Percentiles rank a stretch among this genome's conserved stretches.
Conservation (phyloP, 2,113 vertebrate genomes). For the Lepus europaeus region DNA sequence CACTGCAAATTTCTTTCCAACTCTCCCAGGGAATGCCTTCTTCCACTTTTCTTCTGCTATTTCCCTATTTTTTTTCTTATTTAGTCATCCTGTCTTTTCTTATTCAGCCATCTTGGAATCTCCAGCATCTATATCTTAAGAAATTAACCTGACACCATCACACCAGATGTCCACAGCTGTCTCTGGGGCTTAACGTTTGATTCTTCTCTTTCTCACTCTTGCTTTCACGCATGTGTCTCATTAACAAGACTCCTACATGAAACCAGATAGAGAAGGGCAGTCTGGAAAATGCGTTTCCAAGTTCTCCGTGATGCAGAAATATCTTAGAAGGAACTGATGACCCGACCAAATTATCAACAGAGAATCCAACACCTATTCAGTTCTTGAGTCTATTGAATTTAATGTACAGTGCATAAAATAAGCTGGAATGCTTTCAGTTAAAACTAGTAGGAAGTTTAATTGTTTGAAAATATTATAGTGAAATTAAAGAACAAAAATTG, state of each 20-base stretch:
- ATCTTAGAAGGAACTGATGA: background rate
- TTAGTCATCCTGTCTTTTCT: too few species aligned
- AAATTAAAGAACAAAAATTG: background rate
- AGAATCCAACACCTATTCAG: background rate
- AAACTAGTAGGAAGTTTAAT: background rate
- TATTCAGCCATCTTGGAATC: too few species aligned
- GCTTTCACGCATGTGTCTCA: background rate
- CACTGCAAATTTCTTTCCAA: too few species aligned
- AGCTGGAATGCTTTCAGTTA: conserved; percentile 7
- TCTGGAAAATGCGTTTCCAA: background rate
- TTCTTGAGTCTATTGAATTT: background rate
- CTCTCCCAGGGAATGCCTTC: too few species aligned
- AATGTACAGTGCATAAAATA: background rate
- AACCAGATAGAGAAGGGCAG: background rate
- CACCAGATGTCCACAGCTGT: background rate
- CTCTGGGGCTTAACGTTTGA: background rate
- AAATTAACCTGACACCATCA: background rate
- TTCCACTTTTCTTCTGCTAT: too few species aligned
- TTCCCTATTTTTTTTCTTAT: too few species aligned
- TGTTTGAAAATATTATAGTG: background rate
- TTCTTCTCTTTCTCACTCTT: background rate
- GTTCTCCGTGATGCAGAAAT: background rate
- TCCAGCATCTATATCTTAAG: background rate
- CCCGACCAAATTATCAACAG: background rate
- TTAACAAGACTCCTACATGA: background rate